Evolutionary conservation across 1,140 invertebrate genomes (phyloP), one percentile per base, ranked within the genome.

Genomic region (Holotrichia oblita): DNA sequence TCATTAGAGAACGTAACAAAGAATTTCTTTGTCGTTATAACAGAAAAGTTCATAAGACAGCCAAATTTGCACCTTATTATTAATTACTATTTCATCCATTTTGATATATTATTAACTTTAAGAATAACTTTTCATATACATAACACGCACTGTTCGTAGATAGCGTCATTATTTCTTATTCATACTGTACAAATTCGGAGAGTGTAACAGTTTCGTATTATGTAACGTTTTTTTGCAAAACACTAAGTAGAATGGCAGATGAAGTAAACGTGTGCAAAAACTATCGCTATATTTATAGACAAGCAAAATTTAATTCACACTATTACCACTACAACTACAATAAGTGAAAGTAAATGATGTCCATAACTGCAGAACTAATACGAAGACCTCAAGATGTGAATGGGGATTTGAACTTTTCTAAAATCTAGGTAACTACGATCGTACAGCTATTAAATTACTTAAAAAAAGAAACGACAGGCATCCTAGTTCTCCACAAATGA

Each of bases 351-450:
- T 55, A 6, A 55, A 17, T 17, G 6, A 55, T n/a, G 14, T 17
- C 48, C 17, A 55, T 17, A 55, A n/a, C 48, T 0, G 48, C 14
- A 17, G 14, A 55, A 14, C 14, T 55, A 55, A 55, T 17, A 2
- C 48, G 14, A 17, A 55, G n/a, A 55, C 48, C 48, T 55, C 48
- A 55, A 55, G 48, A 55, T 55, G 48, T 55, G 48, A 55, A 55
- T 55, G 48, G 48, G 17, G 48, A 55, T 55, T 55, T 55, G 48
- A 55, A 55, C 48, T 55, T 55, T 55, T 55, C 48, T 55, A 55
- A 55, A 55, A 55, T 55, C n/a, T 55, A 55, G 48, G 48, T 55
- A 55, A 55, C 48, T 17, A 55, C 48, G 48, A 55, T 17, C 48
- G 48, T 34, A 34, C 48, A n/a, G 14, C 48, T 55, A 55, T 55